Base-by-base conservation (phyloP, 2,113 vertebrate species). In the Barnardius zonarius region DNA sequence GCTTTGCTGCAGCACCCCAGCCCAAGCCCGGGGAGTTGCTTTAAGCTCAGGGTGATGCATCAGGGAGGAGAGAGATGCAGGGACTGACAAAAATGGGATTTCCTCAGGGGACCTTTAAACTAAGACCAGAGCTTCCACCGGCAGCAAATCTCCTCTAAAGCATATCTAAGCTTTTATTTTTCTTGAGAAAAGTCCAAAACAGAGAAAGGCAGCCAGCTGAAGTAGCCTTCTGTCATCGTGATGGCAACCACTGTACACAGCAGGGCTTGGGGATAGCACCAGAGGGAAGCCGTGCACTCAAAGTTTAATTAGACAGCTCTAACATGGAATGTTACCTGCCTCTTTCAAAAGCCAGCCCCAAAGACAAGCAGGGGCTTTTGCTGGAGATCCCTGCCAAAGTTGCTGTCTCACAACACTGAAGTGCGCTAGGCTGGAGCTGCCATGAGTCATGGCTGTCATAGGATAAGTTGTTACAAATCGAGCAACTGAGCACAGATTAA, bases 11-110 rank as follows among this genome's bases (percentile, higher is more conserved):
- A 0, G 20, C 64, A 46, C 1, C 0, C 31, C 64, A 48, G 73
- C 48, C 35, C 0, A 1, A 68, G 62, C 27, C 41, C 22, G 18
- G 28, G 0, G 4, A 22, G 24, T 3, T 15, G 13, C 23, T 11
- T 68, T 72, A 57, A 49, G 54, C 59, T 6, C 0, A 1, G 39
- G 79, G 55, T 8, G 37, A 61, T 37, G n/a, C 55, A 39, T 9
- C 52, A 24, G 37, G 25, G 63, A 85, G 51, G 39, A 81, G 61
- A 62, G 57, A 17, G 13, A 55, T 17, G 31, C 43, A 7, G 52
- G 37, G 37, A 73, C 0, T 17, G 39, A 39, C 39, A 23, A 77
- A 84, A 85, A 28, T 24, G 35, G 1, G 0, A 33, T 75, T 57
- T 48, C 74, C n/a, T 68, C 63, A 51, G 59, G 43, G 41, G 15